Evolutionary conservation across 2,113 vertebrate genomes (phyloP).

Genomic region (Ciconia boyciana): DNA sequence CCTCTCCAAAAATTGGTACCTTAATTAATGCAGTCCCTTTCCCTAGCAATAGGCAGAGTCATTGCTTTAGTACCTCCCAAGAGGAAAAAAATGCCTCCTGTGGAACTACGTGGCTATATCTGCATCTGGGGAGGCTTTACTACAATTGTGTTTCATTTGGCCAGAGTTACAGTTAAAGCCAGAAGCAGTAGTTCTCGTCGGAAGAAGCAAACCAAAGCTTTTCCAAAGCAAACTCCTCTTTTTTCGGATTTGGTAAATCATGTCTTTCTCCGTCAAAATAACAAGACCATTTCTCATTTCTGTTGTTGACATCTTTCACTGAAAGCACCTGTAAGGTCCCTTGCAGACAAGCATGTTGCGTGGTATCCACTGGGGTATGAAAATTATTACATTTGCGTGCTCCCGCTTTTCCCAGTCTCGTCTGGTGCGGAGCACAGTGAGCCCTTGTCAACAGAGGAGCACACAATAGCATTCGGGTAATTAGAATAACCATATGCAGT

Average conservation of each 20-base stretch:
- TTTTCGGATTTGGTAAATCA: neutral
- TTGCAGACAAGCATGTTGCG: accelerated
- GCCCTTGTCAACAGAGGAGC: slow-evolving; percentile 4
- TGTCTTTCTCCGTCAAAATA: neutral
- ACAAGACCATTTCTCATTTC: neutral
- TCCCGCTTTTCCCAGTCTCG: neutral
- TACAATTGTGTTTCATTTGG: neutral
- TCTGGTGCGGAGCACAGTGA: neutral
- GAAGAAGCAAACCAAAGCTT: neutral
- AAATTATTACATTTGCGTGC: neutral
- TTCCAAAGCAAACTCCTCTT: neutral
- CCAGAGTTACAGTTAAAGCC: neutral
- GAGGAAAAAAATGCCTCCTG: neutral
- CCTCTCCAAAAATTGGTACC: neutral
- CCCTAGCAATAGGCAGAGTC: neutral
- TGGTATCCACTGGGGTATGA: neutral
- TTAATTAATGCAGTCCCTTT: neutral
- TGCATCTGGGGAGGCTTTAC: neutral
- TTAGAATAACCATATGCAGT: slow-evolving; percentile 50
- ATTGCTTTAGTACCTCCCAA: neutral
- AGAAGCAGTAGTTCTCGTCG: neutral
- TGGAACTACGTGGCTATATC: neutral
- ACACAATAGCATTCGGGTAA: neutral
- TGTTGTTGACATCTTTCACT: neutral
- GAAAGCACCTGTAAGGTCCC: neutral